Evolutionary conservation across 1,140 invertebrate genomes (phyloP), one percentile per base, ranked within the genome.

Genomic region (Lepidurus arcticus): DNA sequence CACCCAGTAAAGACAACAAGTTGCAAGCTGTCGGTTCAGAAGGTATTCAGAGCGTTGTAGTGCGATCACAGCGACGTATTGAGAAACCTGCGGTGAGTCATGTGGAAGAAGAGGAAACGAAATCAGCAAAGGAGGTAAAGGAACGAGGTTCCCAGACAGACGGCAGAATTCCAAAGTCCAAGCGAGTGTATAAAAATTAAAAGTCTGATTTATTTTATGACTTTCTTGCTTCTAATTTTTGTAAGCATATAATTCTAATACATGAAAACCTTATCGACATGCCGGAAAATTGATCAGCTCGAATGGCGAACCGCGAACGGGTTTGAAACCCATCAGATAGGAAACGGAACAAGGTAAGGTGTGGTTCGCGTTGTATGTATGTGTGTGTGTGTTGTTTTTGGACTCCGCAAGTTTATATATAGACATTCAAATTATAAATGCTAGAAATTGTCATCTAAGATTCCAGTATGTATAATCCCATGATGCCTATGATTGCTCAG

Each of bases 121-220:
- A 42, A 3, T 42, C 43, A 8, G 21, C 74, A 13, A 74, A 44
- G 7, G 44, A 34, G 34, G 42, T 73, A 10, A 42, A 42, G 34
- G 73, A 78, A 11, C 78, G 44, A 24, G 21, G 65, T 1, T 75
- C 65, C n/a, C 78, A 78, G 21, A 78, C 78, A 24, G 78, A 78
- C 11, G 73, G 73, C 21, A 73, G 78, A 16, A 73, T 78, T 21
- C 78, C 78, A 7, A 78, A 75, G 47, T 74, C 78, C 1, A 78
- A 75, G 34, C n/a, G 13, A 47, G 1, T 75, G 1, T 78, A 74
- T 34, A 73, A 45, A 74, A 78, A 13, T 75, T 47, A 74, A 16
- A 16, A 21, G 11, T 8, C 77, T 42, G 21, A 78, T 73, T 26
- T 43, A 21, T 11, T 9, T 42, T 53, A 73, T 6, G 73, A 77